A percentile compares a stretch with the other conserved stretches of the same genome.
These are phyloP conservation scores for Rhynchomys soricoides DNA, from an alignment of 2,113 vertebrate species.

Conservation along the genomic window DNA sequence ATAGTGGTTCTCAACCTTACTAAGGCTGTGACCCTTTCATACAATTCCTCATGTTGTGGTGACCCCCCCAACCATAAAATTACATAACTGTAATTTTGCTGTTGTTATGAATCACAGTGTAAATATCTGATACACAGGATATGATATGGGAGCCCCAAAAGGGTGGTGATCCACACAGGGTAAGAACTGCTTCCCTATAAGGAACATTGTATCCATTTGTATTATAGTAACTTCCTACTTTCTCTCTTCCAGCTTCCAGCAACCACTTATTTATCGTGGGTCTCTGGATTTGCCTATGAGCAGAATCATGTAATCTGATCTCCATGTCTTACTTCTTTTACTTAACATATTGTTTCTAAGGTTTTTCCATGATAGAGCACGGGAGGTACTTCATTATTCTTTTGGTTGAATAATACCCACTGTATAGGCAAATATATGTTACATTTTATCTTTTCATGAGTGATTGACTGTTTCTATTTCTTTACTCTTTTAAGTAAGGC, in stretches of 20 bases:
- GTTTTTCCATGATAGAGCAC: not conserved
- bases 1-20: not conserved
- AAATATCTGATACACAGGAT: not conserved
- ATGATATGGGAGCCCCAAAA: not conserved
- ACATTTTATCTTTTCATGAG: constrained; percentile 30
- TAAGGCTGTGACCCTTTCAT: not conserved
- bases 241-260: not conserved
- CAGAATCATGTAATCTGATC: not conserved
- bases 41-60: not conserved
- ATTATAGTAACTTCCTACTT: not conserved
- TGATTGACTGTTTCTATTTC: constrained; percentile 6
- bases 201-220: not conserved
- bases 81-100: not conserved
- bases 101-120: not conserved
- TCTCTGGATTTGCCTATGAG: constrained; percentile 33
- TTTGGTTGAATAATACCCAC: not conserved
- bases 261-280: not conserved
- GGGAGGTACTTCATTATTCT: not conserved
- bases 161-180: not conserved
- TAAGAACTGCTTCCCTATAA: not conserved
- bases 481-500: not conserved
- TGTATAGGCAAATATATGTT: not conserved
- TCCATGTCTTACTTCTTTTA: not conserved
- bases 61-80: no score
- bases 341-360: not conserved